Evolutionary conservation across 2,888 invertebrate species (phyloP).

Genomic region (Thecophora atra): DNA sequence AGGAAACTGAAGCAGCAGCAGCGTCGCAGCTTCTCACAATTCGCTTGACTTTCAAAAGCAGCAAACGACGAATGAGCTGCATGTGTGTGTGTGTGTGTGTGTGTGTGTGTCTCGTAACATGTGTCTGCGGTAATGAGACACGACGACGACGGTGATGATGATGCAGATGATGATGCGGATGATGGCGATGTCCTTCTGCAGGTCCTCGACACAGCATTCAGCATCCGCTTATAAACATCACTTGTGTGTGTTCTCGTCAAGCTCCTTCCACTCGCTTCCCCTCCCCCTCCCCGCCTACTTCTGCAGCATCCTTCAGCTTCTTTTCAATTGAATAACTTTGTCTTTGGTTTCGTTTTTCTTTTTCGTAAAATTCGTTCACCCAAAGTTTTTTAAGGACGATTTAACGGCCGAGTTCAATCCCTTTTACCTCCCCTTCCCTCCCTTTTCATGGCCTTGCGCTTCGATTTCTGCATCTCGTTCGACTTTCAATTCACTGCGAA

Average conservation of each 20-base stretch:
- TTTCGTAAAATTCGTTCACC: too few species aligned
- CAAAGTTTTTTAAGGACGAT: conserved; percentile 3
- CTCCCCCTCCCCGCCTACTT: background rate
- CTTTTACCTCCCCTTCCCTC: background rate
- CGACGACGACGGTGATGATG: conserved; percentile 1
- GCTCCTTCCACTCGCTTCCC: background rate
- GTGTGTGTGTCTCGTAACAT: conserved; percentile 6
- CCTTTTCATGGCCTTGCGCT: background rate
- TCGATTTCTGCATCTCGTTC: background rate
- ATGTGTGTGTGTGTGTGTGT: background rate
- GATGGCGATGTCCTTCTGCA: background rate
- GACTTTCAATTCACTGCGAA: conserved; percentile 24
- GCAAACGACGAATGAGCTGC: background rate
- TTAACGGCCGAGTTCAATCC: background rate
- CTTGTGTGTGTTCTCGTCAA: background rate
- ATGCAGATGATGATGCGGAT: background rate
- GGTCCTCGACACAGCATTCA: background rate
- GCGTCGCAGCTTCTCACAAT: background rate
- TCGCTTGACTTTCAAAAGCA: conserved; percentile 13
- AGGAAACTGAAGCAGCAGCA: too few species aligned
- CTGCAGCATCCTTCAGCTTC: background rate
- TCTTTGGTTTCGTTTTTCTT: background rate
- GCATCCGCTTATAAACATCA: conserved; percentile 19
- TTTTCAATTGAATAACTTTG: background rate
- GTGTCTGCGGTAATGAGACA: conserved; percentile 24